A percentile compares a stretch with the other conserved stretches of the same genome.
These are phyloP conservation scores for Plebejus argus DNA, from an alignment of 2,888 invertebrate species.

Conservation along the genomic window DNA sequence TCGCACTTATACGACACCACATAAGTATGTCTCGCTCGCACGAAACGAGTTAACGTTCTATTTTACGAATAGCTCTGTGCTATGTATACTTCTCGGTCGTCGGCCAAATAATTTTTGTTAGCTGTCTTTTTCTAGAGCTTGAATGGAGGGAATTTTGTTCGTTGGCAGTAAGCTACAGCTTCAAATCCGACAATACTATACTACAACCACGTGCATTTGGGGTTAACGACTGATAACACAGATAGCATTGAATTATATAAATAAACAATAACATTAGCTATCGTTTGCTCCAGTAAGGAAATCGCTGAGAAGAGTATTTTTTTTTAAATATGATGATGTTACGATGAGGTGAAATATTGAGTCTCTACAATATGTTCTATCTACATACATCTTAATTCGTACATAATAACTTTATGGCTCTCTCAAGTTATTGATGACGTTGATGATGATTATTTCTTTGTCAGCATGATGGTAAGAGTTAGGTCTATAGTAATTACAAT, in stretches of 20 bases:
- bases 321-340: not conserved
- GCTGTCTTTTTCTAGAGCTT: slow-evolving; percentile 80
- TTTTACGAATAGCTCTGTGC: slow-evolving; percentile 79
- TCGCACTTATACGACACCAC: slow-evolving; percentile 50
- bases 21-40: slow-evolving; percentile 64
- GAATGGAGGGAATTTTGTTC: slow-evolving; percentile 77
- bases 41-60: slow-evolving; percentile 70
- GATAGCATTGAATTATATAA: slow-evolving; percentile 70
- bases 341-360: not conserved
- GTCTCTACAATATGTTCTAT: not conserved
- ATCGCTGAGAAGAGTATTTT: not conserved
- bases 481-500: not conserved
- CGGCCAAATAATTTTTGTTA: slow-evolving; percentile 77
- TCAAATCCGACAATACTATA: slow-evolving; percentile 77
- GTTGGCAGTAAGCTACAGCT: slow-evolving; percentile 79
- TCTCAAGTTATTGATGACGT: not conserved
- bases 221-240: slow-evolving; percentile 76
- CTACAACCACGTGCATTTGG: slow-evolving; percentile 72
- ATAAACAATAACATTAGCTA: slow-evolving; percentile 58
- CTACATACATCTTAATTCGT: not conserved
- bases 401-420: too few species aligned
- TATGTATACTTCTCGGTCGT: slow-evolving; percentile 81
- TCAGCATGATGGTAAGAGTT: not conserved
- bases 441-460: not conserved
- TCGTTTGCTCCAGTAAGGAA: not conserved